Conservation (phyloP, 2,797 vertebrate genomes). For the Silurus aristotelis region DNA sequence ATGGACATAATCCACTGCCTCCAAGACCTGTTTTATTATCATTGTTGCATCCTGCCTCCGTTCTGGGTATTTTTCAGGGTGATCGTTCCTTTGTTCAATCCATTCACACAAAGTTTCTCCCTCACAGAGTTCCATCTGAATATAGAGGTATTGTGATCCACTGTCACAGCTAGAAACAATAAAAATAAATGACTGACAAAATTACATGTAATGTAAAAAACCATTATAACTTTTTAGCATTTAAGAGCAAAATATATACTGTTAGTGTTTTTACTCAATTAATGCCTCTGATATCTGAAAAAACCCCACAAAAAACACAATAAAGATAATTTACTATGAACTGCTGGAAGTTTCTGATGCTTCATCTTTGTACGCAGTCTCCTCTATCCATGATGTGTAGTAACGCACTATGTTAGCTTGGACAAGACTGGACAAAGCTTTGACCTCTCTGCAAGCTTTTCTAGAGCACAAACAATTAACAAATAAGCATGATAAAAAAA, state of each 20-base stretch:
- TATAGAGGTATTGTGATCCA: conserved; percentile 75
- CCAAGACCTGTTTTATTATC: conserved; percentile 74
- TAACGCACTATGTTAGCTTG: conserved; percentile 76
- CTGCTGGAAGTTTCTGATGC: conserved; percentile 54
- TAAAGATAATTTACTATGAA: conserved; percentile 61
- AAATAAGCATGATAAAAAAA: background rate
- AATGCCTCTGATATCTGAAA: background rate
- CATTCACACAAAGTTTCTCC: conserved; percentile 74
- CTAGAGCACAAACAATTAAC: conserved; percentile 43
- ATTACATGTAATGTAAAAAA: too few relatives aligned
- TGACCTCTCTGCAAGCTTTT: conserved; percentile 68
- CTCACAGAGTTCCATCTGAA: conserved; percentile 88
- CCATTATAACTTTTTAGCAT: background rate
- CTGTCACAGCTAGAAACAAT: conserved; percentile 55
- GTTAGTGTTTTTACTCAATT: background rate
- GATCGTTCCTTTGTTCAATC: conserved; percentile 66
- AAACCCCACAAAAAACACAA: background rate
- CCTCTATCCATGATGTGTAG: conserved; percentile 67
- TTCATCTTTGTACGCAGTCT: conserved; percentile 54
- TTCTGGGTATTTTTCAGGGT: accelerated
- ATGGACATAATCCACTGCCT: conserved; percentile 84
- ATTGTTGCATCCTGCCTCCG: conserved; percentile 65
- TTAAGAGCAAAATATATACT: background rate
- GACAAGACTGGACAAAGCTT: conserved; percentile 61
- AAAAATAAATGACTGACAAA: background rate